A percentile compares a stretch with the other conserved stretches of the same genome.
These are phyloP conservation scores for Drosophila littoralis DNA, from an alignment of 1,140 invertebrate species.

Conservation along the genomic window DNA sequence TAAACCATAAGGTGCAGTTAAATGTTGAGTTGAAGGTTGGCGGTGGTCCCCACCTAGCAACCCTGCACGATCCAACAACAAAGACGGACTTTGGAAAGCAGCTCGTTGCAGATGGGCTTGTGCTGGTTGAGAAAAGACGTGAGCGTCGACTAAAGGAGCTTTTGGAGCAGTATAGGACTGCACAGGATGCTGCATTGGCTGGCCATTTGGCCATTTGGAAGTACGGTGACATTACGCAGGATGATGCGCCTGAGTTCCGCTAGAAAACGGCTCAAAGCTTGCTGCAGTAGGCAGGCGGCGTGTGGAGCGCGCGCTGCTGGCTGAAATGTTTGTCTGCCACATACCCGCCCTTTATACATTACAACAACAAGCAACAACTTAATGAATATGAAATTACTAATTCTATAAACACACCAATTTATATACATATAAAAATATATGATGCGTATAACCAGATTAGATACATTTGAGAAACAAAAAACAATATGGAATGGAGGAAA, in stretches of 20 bases:
- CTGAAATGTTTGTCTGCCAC: slow-evolving; percentile 84
- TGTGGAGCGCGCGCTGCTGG: slow-evolving; percentile 59
- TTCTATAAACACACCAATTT: slow-evolving; percentile 70
- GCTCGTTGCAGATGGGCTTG: slow-evolving; percentile 93
- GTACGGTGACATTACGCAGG: slow-evolving; percentile 98
- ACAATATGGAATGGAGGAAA: slow-evolving; percentile 23
- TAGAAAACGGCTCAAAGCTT: slow-evolving; percentile 58
- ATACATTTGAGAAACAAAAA: slow-evolving; percentile 60
- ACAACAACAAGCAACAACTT: slow-evolving; percentile 77
- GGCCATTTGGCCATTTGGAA: slow-evolving; percentile 95
- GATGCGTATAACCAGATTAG: slow-evolving; percentile 69
- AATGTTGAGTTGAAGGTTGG: slow-evolving; percentile 89
- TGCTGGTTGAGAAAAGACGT: slow-evolving; percentile 91
- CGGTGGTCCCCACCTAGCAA: slow-evolving; percentile 87
- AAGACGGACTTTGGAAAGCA: slow-evolving; percentile 93
- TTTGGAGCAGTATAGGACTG: slow-evolving; percentile 92
- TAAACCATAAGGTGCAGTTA: slow-evolving; percentile 88
- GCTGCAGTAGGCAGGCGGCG: slow-evolving; percentile 69
- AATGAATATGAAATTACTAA: slow-evolving; percentile 81
- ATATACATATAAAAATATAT: slow-evolving; percentile 44
- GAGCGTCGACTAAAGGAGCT: slow-evolving; percentile 93
- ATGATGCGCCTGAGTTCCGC: slow-evolving; percentile 88
- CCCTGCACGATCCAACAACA: slow-evolving; percentile 89
- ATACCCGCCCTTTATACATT: slow-evolving; percentile 84
- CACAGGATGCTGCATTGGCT: slow-evolving; percentile 93